Evolutionary conservation across 1,140 invertebrate genomes (phyloP).

Genomic region (Aphelenchoides besseyi): DNA sequence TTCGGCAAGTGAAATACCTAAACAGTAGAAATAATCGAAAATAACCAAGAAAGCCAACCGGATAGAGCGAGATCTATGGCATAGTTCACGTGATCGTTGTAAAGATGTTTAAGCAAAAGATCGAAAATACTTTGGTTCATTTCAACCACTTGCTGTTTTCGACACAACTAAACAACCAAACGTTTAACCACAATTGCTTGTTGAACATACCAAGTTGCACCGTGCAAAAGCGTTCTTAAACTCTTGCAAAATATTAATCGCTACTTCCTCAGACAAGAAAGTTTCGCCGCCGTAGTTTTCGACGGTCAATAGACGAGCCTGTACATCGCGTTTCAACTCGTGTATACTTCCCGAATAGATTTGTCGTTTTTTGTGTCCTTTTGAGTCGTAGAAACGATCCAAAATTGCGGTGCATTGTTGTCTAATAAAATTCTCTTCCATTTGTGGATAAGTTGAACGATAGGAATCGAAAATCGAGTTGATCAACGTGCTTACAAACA

Average conservation of each 20-base stretch:
- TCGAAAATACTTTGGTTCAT: slow-evolving; percentile 83
- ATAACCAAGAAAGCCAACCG: slow-evolving; percentile 51
- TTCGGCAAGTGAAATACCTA: slow-evolving; percentile 81
- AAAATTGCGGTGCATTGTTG: slow-evolving; percentile 74
- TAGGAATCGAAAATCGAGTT: slow-evolving; percentile 43
- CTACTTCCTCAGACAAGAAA: slow-evolving; percentile 92
- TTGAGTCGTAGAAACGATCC: slow-evolving; percentile 83
- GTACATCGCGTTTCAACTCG: slow-evolving; percentile 80
- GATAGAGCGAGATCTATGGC: slow-evolving; percentile 87
- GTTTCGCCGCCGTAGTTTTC: slow-evolving; percentile 95
- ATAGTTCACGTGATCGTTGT: slow-evolving; percentile 91
- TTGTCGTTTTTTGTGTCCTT: slow-evolving; percentile 89
- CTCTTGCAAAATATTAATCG: slow-evolving; percentile 84
- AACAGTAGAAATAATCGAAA: slow-evolving; percentile 47
- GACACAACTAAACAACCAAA: slow-evolving; percentile 72
- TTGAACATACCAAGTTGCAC: slow-evolving; percentile 72
- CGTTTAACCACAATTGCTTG: not conserved
- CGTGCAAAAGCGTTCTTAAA: slow-evolving; percentile 83
- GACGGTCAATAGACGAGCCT: slow-evolving; percentile 80
- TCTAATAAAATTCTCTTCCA: slow-evolving; percentile 75
- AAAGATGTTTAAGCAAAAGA: slow-evolving; percentile 78
- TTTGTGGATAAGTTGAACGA: slow-evolving; percentile 42
- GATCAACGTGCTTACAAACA: slow-evolving; percentile 39
- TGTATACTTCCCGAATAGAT: slow-evolving; percentile 71
- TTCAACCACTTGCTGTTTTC: slow-evolving; percentile 72